Evolutionary conservation across 2,797 vertebrate genomes (phyloP).

Genomic region (Phoxinus dragarum): DNA sequence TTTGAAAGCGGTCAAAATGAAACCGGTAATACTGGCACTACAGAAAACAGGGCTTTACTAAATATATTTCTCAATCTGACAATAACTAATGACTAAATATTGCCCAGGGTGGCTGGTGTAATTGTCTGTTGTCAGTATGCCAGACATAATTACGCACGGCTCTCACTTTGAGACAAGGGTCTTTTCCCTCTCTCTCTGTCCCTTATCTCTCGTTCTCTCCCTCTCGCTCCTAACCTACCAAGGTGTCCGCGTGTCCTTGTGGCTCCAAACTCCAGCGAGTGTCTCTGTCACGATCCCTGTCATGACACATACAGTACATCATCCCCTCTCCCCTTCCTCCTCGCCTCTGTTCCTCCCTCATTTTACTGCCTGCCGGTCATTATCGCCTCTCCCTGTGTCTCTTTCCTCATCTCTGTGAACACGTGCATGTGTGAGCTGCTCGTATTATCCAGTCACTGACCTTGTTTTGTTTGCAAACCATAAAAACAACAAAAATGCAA

Average conservation of each 20-base stretch:
- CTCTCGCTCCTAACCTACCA: conserved; percentile 39
- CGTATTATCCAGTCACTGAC: conserved; percentile 36
- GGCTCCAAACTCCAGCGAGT: conserved; percentile 71
- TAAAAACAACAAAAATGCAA: conserved; percentile 44
- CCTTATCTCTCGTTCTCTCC: conserved; percentile 35
- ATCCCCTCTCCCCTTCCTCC: conserved; percentile 64
- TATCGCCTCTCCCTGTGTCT: conserved; percentile 72
- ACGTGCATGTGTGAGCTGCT: conserved; percentile 16
- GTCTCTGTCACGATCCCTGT: conserved; percentile 81
- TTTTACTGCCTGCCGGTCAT: conserved; percentile 78
- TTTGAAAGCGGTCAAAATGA: conserved; percentile 23
- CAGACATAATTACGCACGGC: conserved; percentile 82
- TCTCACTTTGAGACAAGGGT: conserved; percentile 71
- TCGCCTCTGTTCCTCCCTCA: conserved; percentile 72
- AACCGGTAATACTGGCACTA: conserved; percentile 12
- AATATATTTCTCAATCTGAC: conserved; percentile 66
- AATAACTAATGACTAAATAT: conserved; percentile 80
- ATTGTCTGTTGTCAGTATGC: conserved; percentile 84
- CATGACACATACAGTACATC: conserved; percentile 82
- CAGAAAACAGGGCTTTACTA: conserved; percentile 27
- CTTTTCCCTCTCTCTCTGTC: conserved; percentile 71
- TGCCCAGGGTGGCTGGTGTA: conserved; percentile 80
- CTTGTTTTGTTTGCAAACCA: conserved; percentile 45
- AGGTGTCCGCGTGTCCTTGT: conserved; percentile 77
- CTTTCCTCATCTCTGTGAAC: conserved; percentile 31